Percentiles rank a stretch among this genome's conserved stretches.
Conservation (phyloP, 1,140 invertebrate species). For the Oncopodura yosiiana region DNA sequence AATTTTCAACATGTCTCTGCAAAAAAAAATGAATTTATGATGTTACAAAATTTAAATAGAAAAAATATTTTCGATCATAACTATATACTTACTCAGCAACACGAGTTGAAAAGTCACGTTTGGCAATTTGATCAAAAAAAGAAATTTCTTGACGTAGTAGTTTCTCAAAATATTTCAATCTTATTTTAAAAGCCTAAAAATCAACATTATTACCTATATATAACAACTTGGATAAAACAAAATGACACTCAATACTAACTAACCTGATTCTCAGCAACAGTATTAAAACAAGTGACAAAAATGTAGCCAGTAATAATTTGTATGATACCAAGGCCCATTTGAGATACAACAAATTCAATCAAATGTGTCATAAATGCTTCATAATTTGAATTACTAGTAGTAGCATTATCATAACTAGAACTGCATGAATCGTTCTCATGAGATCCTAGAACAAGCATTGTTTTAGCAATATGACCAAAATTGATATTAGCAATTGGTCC, state of each 20-base stretch:
- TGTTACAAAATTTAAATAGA: neutral
- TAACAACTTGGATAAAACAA: no score
- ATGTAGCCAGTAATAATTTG: conserved; percentile 38
- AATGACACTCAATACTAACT: no score
- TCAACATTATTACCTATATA: no score
- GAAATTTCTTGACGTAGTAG: conserved; percentile 50
- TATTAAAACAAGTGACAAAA: conserved; percentile 39
- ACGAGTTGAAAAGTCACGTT: conserved; percentile 47
- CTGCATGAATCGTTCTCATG: no score
- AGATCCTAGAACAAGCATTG: no score
- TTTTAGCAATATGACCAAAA: no score
- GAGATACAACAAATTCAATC: conserved; percentile 33
- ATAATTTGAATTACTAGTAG: no score
- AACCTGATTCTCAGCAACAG: conserved; percentile 40
- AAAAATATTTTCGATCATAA: neutral
- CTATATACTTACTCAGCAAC: conserved; percentile 48
- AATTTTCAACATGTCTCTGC: conserved; percentile 50
- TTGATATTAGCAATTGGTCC: no score
- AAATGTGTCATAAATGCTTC: conserved; percentile 20
- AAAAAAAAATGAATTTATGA: conserved; percentile 6
- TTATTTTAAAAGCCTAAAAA: conserved; percentile 31
- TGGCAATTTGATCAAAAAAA: conserved; percentile 50
- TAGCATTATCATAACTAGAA: no score
- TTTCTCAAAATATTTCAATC: conserved; percentile 35
- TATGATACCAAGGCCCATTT: conserved; percentile 36